Evolutionary conservation across 2,888 invertebrate species (phyloP), one percentile per base, ranked within the genome.

Genomic region (Brenthis daphne): DNA sequence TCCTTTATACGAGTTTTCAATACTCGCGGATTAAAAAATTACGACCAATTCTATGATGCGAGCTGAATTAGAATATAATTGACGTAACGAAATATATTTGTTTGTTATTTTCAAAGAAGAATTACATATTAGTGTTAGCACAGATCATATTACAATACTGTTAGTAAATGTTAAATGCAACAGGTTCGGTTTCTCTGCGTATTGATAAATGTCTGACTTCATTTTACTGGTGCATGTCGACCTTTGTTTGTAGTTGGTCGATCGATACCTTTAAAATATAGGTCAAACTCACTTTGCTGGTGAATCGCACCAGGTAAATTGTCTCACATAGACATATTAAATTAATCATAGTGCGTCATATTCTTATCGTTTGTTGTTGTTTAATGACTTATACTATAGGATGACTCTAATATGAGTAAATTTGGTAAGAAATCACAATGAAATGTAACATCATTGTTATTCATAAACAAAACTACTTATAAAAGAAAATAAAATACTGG

Each of bases 231-330:
- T 71, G 73, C 70, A 77, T 69, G 70, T 68, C 70, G 72, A 72
- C 73, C 73, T 58, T 73, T 69, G 72, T 68, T 69, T 68, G 67
- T 71, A 68, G 70, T 65, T 71, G 55, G 67, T 65, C 82, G 84
- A 86, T 85, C 85, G 77, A 86, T 86, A 83, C 79, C 65, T 82
- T 82, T 83, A 81, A 84, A 83, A 87, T 85, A 83, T 86, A 80
- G 87, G 87, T 87, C 86, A 87, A 82, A 82, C 81, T 83, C 78
- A 79, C 75, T 77, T 75, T 73, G 70, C 76, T 73, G 76, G 77
- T 73, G 78, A 75, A 75, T 69, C 74, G 67, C 73, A 77, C 75
- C 80, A 76, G 74, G 73, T 71, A 65, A 68, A 54, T 69, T n/a
- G 37, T 65, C 56, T 48, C 58, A 66, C 20, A 57, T 37, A 54